A percentile compares a stretch with the other conserved stretches of the same genome.
phyloP scores from a whole-genome alignment of 2,888 invertebrate genomes.

The Caenorhabditis plicata region DNA sequence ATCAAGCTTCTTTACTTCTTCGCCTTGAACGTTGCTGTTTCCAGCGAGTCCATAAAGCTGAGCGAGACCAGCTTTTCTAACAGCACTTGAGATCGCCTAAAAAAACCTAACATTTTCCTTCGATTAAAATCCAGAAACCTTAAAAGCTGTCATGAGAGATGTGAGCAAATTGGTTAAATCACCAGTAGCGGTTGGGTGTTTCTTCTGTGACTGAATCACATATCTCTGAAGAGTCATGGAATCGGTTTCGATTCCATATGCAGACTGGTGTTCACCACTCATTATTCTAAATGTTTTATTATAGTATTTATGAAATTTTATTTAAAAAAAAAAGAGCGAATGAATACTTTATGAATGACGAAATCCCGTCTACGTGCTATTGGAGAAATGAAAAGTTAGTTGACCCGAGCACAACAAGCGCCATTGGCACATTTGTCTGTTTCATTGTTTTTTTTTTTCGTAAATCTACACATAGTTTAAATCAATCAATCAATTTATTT shows the following conservation, averaged over 20 bases:
- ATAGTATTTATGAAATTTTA: not conserved
- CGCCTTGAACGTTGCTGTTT: constrained; percentile 89
- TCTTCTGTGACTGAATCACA: constrained; percentile 49
- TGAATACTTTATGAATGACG: too few relatives aligned
- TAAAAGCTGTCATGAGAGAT: constrained; percentile 90
- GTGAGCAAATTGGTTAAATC: constrained; percentile 90
- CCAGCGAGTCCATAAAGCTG: constrained; percentile 70
- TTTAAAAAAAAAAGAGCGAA: too few relatives aligned
- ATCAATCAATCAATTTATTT: too few relatives aligned
- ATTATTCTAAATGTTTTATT: too few relatives aligned
- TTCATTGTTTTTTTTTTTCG: too few relatives aligned
- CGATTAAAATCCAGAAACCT: constrained; percentile 5
- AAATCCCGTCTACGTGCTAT: too few relatives aligned
- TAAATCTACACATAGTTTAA: too few relatives aligned
- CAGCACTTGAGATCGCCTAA: constrained; percentile 91
- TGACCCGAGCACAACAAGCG: too few relatives aligned
- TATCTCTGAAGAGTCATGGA: constrained; percentile 53
- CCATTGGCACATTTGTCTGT: too few relatives aligned
- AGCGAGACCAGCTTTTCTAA: constrained; percentile 71
- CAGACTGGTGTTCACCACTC: constrained; percentile 7
- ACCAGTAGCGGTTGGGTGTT: constrained; percentile 82
- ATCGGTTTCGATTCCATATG: constrained; percentile 51
- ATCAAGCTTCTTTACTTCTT: constrained; percentile 93
- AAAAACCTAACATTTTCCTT: not conserved
- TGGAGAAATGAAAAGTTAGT: too few relatives aligned